phyloP scores from a whole-genome alignment of 1,140 invertebrate species.

The Cydia pomonella region DNA sequence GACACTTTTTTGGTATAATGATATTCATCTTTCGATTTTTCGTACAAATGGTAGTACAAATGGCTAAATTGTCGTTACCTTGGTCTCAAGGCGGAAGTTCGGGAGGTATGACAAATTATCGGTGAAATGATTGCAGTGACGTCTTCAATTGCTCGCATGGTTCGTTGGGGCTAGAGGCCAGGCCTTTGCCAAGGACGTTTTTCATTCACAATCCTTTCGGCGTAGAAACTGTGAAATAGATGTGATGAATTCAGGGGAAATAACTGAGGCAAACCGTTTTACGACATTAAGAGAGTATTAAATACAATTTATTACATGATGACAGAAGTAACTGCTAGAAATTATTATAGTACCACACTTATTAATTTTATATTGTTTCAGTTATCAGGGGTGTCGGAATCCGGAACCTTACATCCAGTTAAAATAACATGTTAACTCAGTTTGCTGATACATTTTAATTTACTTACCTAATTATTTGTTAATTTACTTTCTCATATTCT shows the following conservation, averaged over 20 bases:
- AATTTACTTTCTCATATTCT: no score
- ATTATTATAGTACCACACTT: no score
- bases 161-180: conserved; percentile 39
- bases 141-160: conserved; percentile 44
- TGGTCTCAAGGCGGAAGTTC: conserved; percentile 37
- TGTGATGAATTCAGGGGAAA: neutral
- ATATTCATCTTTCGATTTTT: conserved; percentile 17
- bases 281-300: no score
- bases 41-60: neutral
- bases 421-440: neutral
- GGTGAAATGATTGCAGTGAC: conserved; percentile 47
- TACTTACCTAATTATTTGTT: no score
- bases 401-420: neutral
- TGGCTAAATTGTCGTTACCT: conserved; percentile 29
- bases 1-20: conserved; percentile 13
- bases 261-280: neutral
- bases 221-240: neutral
- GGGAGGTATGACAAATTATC: conserved; percentile 42
- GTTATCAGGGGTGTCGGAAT: no score
- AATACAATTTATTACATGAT: no score
- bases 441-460: no score
- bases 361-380: no score
- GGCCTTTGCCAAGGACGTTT: conserved; percentile 14
- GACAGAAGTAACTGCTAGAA: no score
- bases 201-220: neutral